Evolutionary conservation across 2,113 vertebrate genomes (phyloP), one percentile per base, ranked within the genome.

Genomic region (Gymnorhina tibicen): DNA sequence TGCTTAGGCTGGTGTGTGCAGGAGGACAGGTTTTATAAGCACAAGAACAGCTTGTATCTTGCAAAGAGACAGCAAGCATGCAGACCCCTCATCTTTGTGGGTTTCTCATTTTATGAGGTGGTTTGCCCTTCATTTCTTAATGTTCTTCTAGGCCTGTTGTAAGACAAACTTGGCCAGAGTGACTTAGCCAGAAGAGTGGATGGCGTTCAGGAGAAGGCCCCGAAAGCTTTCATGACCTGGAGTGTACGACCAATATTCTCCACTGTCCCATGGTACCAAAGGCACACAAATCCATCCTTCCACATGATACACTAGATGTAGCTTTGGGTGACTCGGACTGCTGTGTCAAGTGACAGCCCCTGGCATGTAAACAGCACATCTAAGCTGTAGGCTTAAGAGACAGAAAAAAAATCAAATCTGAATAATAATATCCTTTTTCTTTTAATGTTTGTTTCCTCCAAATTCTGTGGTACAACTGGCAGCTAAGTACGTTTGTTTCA

Each of bases 271-370:
- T 53, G 27, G 16, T n/a, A 52, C 70, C 27, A 56, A 21, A 50
- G 32, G 32, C 49, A 87, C 39, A 16, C 14, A 24, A 55, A 15
- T 37, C 8, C 30, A 24, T 81, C n/a, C 30, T 82, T 67, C 44
- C 14, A 2, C 12, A 1, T 8, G 37, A 41, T 37, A 23, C 8
- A 6, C 3, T 9, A 9, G 18, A 7, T 39, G 8, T 47, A 44
- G 20, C 47, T 63, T 42, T 78, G 74, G 6, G 21, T 53, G 44
- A 13, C 22, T 74, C 0, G 5, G 10, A 13, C 19, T 56, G 5
- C 11, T 20, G 23, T 50, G 42, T 66, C 42, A 58, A 3, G 28
- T 67, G 56, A 9, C 4, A 63, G 50, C 37, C 12, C 4, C 42
- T 55, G 33, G 14, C 14, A 27, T 35, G 16, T 42, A 63, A 59